Percentiles rank a stretch among this genome's conserved stretches.
These are phyloP conservation scores for Hirtodrosophila cameraria DNA, from an alignment of 2,888 invertebrate species.

Conservation along the genomic window DNA sequence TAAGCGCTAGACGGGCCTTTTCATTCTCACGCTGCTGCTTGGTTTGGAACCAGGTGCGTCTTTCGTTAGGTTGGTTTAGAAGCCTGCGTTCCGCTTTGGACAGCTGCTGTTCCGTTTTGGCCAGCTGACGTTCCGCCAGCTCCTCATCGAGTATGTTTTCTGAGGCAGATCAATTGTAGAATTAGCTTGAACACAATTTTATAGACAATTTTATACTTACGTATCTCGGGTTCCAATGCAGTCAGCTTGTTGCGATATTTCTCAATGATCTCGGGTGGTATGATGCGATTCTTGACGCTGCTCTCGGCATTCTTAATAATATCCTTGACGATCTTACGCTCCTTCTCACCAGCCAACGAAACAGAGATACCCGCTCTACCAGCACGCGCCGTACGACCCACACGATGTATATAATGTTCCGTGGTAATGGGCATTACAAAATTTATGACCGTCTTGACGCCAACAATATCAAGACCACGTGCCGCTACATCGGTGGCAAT, in stretches of 20 bases:
- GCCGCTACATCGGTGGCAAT: slow-evolving; percentile 97
- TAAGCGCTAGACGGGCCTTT: slow-evolving; percentile 87
- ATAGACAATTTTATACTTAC: slow-evolving; percentile 81
- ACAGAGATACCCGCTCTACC: slow-evolving; percentile 97
- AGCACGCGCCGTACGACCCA: slow-evolving; percentile 98
- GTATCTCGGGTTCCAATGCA: slow-evolving; percentile 91
- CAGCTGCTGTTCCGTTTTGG: slow-evolving; percentile 93
- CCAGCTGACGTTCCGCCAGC: slow-evolving; percentile 91
- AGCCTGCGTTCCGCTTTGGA: slow-evolving; percentile 89
- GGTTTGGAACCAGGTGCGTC: slow-evolving; percentile 94
- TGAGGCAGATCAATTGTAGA: slow-evolving; percentile 40
- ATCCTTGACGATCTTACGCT: slow-evolving; percentile 95
- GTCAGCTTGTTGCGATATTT: slow-evolving; percentile 92
- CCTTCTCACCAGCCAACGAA: slow-evolving; percentile 96
- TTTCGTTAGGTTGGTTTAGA: slow-evolving; percentile 84
- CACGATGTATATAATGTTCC: slow-evolving; percentile 97
- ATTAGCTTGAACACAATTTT: fast-evolving
- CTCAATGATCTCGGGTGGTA: slow-evolving; percentile 94
- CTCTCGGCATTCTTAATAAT: slow-evolving; percentile 93
- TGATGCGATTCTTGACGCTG: slow-evolving; percentile 93
- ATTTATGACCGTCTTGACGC: slow-evolving; percentile 98
- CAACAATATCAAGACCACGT: slow-evolving; percentile 96
- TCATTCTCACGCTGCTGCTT: slow-evolving; percentile 91
- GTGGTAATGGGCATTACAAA: slow-evolving; percentile 97
- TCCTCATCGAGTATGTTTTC: slow-evolving; percentile 93